Conservation (phyloP, 2,797 vertebrate species). For the Sebastes iracundus region DNA sequence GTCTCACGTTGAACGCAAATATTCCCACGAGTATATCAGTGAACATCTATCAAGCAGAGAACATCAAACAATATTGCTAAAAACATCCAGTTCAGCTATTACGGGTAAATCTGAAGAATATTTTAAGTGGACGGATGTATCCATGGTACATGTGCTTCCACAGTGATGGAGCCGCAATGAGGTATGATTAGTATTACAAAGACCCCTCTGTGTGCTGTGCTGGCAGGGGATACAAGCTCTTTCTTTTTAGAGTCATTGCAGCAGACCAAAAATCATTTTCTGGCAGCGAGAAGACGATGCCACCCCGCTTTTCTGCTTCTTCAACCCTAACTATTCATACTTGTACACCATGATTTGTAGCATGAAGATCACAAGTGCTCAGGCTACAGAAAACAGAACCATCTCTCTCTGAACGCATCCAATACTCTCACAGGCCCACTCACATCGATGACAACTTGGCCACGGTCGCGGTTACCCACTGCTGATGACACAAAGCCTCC, state of each 20-base stretch:
- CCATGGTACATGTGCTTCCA: not conserved
- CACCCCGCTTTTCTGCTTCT: conserved; percentile 25
- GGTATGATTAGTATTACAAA: conserved; percentile 57
- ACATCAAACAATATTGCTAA: conserved; percentile 6
- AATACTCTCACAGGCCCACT: conserved; percentile 15
- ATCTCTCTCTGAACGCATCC: not conserved
- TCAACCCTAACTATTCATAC: conserved; percentile 19
- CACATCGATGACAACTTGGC: conserved; percentile 23
- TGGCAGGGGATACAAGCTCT: conserved; percentile 50
- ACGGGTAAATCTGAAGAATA: not conserved
- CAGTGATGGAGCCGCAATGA: conserved; percentile 32
- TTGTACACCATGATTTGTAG: conserved; percentile 22
- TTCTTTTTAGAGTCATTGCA: conserved; percentile 56
- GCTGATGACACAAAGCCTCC: conserved; percentile 43
- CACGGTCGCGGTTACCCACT: conserved; percentile 1
- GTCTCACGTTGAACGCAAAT: not conserved
- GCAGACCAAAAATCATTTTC: conserved; percentile 46
- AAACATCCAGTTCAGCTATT: not conserved
- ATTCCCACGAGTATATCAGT: not conserved
- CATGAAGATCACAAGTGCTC: conserved; percentile 18
- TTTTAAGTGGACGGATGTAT: conserved; percentile 1
- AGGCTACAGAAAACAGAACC: conserved; percentile 4
- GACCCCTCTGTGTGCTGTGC: conserved; percentile 54
- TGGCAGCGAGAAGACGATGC: conserved; percentile 34
- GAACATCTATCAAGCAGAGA: conserved; percentile 20